Conservation (phyloP, 2,113 vertebrate genomes). For the Coregonus clupeaformis region DNA sequence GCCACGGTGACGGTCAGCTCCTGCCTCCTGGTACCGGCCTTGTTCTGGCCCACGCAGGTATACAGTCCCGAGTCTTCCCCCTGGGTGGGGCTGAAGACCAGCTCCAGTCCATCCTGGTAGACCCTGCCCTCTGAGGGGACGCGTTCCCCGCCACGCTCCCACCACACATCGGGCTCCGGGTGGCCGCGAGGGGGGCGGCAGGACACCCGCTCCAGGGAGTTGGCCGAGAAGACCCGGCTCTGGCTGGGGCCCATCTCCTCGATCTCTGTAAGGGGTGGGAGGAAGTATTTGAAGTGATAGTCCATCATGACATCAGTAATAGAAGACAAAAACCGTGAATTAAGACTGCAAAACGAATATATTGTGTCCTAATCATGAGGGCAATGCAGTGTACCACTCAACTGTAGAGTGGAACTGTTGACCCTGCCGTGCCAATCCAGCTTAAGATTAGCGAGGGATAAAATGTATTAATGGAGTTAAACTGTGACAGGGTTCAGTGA, state of each 20-base stretch:
- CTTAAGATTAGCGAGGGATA: too few relatives aligned
- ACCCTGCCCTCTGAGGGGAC: conserved; percentile 74
- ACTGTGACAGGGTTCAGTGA: too few relatives aligned
- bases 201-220: conserved; percentile 70
- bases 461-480: too few relatives aligned
- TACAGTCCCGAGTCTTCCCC: conserved; percentile 77
- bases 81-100: conserved; percentile 71
- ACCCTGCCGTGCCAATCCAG: too few relatives aligned
- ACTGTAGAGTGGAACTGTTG: too few relatives aligned
- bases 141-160: conserved; percentile 71
- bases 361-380: too few relatives aligned
- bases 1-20: conserved; percentile 82
- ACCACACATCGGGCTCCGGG: conserved; percentile 79
- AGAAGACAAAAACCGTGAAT: too few relatives aligned
- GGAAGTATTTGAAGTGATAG: too few relatives aligned
- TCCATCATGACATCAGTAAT: too few relatives aligned
- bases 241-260: conserved; percentile 73
- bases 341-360: too few relatives aligned
- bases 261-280: conserved; percentile 71
- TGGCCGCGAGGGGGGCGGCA: conserved; percentile 72
- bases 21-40: conserved; percentile 79
- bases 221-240: conserved; percentile 70
- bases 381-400: too few relatives aligned
- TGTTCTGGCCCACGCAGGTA: conserved; percentile 79
- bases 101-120: conserved; percentile 72